Conservation (phyloP, 2,113 vertebrate genomes). For the Callopanchax toddi region DNA sequence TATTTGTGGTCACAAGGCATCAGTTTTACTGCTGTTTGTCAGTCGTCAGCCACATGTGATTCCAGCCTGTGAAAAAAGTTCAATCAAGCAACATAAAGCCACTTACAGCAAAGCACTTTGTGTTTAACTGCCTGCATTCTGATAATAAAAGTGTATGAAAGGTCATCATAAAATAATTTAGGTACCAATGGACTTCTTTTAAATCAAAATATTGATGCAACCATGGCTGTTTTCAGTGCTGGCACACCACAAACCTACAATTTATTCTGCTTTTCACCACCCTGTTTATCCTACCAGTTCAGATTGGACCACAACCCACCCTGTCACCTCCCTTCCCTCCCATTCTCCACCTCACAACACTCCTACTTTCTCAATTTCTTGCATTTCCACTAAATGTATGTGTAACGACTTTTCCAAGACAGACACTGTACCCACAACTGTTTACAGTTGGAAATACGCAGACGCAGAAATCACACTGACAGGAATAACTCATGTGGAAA, state of each 20-base stretch:
- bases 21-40: constrained; percentile 71
- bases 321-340: constrained; percentile 22
- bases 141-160: constrained; percentile 36
- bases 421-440: constrained; percentile 46
- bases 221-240: constrained; percentile 68
- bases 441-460: constrained; percentile 56
- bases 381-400: constrained; percentile 63
- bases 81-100: constrained; percentile 41
- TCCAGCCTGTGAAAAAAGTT: constrained; percentile 56
- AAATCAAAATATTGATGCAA: constrained; percentile 71
- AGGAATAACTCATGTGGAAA: constrained; percentile 51
- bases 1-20: constrained; percentile 62
- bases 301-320: constrained; percentile 61
- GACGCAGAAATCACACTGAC: constrained; percentile 55
- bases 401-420: constrained; percentile 66
- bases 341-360: constrained; percentile 21
- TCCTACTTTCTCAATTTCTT: constrained; percentile 44
- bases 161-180: constrained; percentile 18
- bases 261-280: constrained; percentile 74
- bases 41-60: constrained; percentile 53
- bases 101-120: constrained; percentile 25
- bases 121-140: constrained; percentile 31
- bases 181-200: constrained; percentile 42
- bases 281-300: constrained; percentile 71
- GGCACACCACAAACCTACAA: constrained; percentile 71